Evolutionary conservation across 2,113 vertebrate species (phyloP).

Genomic region (Oreochromis spilurus): DNA sequence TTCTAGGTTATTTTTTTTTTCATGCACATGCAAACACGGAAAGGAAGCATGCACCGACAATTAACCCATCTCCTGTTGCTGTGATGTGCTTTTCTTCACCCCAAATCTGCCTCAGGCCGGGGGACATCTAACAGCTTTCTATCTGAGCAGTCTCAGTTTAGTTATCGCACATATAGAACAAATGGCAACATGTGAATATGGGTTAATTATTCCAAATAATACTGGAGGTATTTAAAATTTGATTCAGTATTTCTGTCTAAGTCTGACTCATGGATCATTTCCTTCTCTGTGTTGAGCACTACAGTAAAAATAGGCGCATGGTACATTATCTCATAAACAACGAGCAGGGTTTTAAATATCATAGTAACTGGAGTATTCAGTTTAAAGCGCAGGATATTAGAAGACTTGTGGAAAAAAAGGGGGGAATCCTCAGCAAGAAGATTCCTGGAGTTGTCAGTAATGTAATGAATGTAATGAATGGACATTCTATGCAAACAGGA

Average conservation of each 20-base stretch:
- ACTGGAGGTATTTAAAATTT: not conserved
- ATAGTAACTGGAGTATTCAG: not conserved
- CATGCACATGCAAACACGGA: not conserved
- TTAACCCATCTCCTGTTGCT: slow-evolving; percentile 15
- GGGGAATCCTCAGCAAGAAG: not conserved
- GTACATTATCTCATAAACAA: not conserved
- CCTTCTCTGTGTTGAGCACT: not conserved
- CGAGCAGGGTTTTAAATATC: not conserved
- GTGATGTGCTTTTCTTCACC: slow-evolving; percentile 23
- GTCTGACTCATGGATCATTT: not conserved
- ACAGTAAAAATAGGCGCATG: not conserved
- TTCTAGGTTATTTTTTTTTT: not conserved
- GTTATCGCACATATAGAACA: not conserved
- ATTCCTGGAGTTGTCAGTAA: slow-evolving; percentile 39
- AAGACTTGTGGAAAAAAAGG: not conserved
- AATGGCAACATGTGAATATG: not conserved
- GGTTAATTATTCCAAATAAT: not conserved
- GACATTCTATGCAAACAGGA: slow-evolving; percentile 66
- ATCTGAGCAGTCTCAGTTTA: not conserved
- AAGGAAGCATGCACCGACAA: not conserved
- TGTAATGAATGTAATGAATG: slow-evolving; percentile 50
- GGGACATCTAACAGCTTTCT: not conserved
- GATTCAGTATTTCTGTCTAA: not conserved
- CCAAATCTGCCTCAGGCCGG: slow-evolving; percentile 12
- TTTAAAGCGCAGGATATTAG: not conserved